These are phyloP conservation scores for Scartelaos histophorus DNA, from an alignment of 2,113 vertebrate genomes.

Conservation along the genomic window DNA sequence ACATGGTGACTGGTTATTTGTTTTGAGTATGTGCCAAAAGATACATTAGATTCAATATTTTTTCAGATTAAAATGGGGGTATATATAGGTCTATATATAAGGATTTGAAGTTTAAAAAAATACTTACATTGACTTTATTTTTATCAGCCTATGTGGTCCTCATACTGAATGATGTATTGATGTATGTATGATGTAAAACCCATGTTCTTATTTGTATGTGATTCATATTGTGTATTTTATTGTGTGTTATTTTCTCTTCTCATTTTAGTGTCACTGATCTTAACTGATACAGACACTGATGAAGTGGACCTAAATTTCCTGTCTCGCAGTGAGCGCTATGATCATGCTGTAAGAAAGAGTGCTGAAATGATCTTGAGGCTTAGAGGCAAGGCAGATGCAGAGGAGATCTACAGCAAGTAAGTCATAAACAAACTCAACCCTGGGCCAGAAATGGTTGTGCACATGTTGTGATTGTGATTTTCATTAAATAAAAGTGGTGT, in stretches of 20 bases:
- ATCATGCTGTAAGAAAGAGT: constrained; percentile 88
- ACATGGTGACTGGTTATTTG: no score
- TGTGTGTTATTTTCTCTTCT: not conserved
- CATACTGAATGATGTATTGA: no score
- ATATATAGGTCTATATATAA: no score
- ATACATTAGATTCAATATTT: no score
- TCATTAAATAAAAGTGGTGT: no score
- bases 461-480: no score
- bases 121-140: no score
- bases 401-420: constrained; percentile 92
- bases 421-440: constrained; percentile 66
- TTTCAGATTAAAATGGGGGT: no score
- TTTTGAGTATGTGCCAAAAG: no score
- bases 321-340: constrained; percentile 91
- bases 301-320: constrained; percentile 92
- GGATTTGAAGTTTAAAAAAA: no score
- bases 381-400: constrained; percentile 87
- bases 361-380: constrained; percentile 88
- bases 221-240: not conserved
- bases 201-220: not conserved
- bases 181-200: no score
- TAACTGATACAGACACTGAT: constrained; percentile 87
- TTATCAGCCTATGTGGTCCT: no score
- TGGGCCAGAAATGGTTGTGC: not conserved
- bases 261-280: constrained; percentile 82